These are phyloP conservation scores for Ceyx margarethae DNA, from an alignment of 2,113 vertebrate genomes.

Conservation along the genomic window DNA sequence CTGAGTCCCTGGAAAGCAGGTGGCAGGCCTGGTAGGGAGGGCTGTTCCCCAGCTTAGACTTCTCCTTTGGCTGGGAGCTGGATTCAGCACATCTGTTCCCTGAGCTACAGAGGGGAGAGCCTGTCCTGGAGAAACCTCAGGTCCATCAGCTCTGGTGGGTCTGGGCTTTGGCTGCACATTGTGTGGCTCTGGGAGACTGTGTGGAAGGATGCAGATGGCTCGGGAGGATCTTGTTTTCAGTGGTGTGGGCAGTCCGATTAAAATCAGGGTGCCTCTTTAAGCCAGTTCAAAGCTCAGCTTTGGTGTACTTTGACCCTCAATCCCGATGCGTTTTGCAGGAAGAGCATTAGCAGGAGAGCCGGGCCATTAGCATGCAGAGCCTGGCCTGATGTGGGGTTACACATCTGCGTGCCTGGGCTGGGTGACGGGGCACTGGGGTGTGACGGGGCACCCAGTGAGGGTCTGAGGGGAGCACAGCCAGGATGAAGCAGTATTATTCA, in stretches of 20 bases:
- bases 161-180: background rate
- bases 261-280: background rate
- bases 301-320: background rate
- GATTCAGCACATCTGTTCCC: fast-evolving
- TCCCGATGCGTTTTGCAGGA: background rate
- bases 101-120: background rate
- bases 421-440: background rate
- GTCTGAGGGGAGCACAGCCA: fast-evolving
- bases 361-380: background rate
- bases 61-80: background rate
- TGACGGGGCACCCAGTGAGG: background rate
- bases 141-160: background rate
- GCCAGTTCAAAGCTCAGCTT: background rate
- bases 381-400: background rate
- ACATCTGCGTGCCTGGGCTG: background rate
- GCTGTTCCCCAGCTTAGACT: background rate
- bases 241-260: background rate
- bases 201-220: background rate
- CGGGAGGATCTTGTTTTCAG: fast-evolving
- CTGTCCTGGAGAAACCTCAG: background rate
- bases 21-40: background rate
- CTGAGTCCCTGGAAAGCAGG: background rate
- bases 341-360: background rate
- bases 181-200: background rate
- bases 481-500: background rate